Evolutionary conservation across 2,888 invertebrate genomes (phyloP).

Genomic region (Dicyrtoma fusca): DNA sequence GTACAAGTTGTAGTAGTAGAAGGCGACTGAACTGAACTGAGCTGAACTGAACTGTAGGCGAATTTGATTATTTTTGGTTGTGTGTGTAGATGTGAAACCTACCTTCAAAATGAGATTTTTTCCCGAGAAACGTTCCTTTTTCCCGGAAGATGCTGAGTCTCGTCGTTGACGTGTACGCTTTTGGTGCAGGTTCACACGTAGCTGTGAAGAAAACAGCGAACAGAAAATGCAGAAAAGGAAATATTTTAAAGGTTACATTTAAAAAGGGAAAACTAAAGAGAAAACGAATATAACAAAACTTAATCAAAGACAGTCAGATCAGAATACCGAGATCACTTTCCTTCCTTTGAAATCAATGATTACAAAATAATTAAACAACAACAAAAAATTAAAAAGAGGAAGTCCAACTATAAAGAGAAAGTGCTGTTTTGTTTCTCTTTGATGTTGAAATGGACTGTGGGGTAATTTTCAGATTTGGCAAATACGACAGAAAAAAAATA

Average conservation of each 20-base stretch:
- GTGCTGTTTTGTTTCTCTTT: too few relatives aligned
- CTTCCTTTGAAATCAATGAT: too few relatives aligned
- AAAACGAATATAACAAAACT: neutral
- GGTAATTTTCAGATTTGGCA: too few relatives aligned
- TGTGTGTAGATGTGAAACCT: constrained; percentile 61
- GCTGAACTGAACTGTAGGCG: too few relatives aligned
- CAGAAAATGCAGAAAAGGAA: constrained; percentile 60
- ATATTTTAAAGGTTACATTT: constrained; percentile 26
- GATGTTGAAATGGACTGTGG: too few relatives aligned
- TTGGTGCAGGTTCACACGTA: constrained; percentile 91
- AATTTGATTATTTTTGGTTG: too few relatives aligned
- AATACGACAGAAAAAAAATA: too few relatives aligned
- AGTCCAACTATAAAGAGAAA: too few relatives aligned
- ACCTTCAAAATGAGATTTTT: constrained; percentile 99
- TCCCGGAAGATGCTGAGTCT: constrained; percentile 85
- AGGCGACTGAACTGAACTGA: too few relatives aligned
- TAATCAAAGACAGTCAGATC: constrained; percentile 1
- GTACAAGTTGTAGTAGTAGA: constrained; percentile 40
- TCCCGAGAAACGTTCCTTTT: constrained; percentile 90
- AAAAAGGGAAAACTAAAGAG: neutral
- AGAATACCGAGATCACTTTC: too few relatives aligned
- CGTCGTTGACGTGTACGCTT: constrained; percentile 97
- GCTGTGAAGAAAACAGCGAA: constrained; percentile 62
- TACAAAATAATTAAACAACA: too few relatives aligned
- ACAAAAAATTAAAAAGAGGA: too few relatives aligned